These are phyloP conservation scores for Dasysyrphus tricinctus DNA, from an alignment of 2,888 invertebrate genomes.

Conservation along the genomic window DNA sequence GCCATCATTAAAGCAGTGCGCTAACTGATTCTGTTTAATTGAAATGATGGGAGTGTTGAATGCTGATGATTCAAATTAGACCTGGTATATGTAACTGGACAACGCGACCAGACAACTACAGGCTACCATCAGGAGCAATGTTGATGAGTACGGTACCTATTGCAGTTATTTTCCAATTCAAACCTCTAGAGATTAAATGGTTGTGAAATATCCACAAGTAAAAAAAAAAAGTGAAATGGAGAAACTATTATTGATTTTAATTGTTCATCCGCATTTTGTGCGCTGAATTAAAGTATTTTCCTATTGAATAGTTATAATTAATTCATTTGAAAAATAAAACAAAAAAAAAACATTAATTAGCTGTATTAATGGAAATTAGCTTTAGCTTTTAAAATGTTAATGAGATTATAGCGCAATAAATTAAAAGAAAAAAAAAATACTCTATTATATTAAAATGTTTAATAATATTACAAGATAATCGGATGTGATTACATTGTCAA, in stretches of 20 bases:
- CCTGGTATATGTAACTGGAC: neutral
- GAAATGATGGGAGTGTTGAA: constrained; percentile 11
- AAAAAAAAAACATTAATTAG: neutral
- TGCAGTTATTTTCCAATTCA: neutral
- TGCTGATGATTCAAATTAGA: constrained; percentile 18
- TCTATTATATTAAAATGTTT: too few relatives aligned
- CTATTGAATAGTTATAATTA: neutral
- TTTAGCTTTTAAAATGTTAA: neutral
- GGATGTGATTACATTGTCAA: too few relatives aligned
- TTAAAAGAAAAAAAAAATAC: neutral
- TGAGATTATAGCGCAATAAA: neutral
- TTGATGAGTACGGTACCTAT: neutral
- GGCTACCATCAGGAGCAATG: neutral
- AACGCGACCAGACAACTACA: too few relatives aligned
- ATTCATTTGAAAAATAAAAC: neutral
- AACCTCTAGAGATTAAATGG: neutral
- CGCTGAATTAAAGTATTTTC: neutral
- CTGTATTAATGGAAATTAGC: neutral
- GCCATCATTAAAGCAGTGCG: neutral
- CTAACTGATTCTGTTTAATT: constrained; percentile 1
- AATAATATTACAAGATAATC: too few relatives aligned
- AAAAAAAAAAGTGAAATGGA: neutral
- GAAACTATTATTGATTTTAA: neutral
- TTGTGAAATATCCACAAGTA: neutral
- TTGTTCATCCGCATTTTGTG: neutral